Evolutionary conservation across 2,797 vertebrate species (phyloP).

Genomic region (Microctenopoma steveboyesi): DNA sequence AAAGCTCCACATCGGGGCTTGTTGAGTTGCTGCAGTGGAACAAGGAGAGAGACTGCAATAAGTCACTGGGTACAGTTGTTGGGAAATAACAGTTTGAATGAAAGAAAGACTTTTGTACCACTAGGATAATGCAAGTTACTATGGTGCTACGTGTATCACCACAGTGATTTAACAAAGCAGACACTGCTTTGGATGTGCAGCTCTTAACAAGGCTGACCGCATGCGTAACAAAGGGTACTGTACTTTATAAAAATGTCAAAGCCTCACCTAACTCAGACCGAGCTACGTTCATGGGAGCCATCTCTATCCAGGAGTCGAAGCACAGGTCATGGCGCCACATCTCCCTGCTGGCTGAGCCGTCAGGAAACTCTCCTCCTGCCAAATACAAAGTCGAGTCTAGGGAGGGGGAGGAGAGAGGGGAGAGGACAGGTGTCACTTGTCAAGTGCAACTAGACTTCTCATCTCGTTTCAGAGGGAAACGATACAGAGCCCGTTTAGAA

Average conservation of each 20-base stretch:
- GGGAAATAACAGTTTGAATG: too few species aligned
- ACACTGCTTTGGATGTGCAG: too few species aligned
- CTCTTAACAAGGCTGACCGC: neutral
- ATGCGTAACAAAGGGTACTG: neutral
- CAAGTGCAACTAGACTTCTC: neutral
- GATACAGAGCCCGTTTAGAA: neutral
- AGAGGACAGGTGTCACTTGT: neutral
- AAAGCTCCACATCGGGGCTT: too few species aligned
- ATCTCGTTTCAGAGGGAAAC: neutral
- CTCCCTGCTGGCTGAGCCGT: conserved; percentile 86
- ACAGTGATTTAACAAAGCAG: neutral
- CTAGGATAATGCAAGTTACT: neutral
- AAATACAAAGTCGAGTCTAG: conserved; percentile 84
- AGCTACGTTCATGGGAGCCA: conserved; percentile 87
- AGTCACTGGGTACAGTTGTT: too few species aligned
- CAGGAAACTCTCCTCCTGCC: conserved; percentile 86
- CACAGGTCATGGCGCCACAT: conserved; percentile 89
- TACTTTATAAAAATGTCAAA: neutral
- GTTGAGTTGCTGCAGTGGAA: too few species aligned
- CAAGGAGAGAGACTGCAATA: too few species aligned
- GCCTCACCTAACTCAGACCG: conserved; percentile 83
- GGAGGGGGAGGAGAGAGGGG: neutral
- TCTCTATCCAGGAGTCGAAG: conserved; percentile 87
- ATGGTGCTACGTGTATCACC: too few species aligned
- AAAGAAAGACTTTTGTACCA: too few species aligned